phyloP scores from a whole-genome alignment of 2,797 vertebrate genomes.

The Darevskia mixta region DNA sequence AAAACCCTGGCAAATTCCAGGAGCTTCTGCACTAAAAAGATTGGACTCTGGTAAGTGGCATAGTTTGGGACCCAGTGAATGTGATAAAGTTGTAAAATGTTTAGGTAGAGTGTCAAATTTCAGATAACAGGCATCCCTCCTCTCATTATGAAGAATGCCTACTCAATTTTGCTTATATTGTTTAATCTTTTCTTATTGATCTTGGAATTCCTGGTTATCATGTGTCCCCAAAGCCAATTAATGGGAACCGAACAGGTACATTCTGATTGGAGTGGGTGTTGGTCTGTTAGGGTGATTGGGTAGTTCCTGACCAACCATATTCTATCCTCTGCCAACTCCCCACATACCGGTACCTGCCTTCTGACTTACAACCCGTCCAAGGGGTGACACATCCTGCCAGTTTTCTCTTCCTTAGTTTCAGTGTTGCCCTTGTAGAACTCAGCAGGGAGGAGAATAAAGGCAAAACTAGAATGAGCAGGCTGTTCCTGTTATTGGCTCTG shows the following conservation, averaged over 20 bases:
- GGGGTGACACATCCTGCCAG: no score
- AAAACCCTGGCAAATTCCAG: background rate
- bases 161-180: background rate
- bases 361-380: no score
- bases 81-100: background rate
- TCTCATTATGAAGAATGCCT: no score
- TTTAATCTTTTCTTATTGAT: background rate
- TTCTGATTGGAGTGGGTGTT: background rate
- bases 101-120: background rate
- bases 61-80: background rate
- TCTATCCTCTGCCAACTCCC: no score
- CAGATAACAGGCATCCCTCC: background rate
- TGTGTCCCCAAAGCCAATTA: background rate
- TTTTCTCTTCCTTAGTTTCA: no score
- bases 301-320: no score
- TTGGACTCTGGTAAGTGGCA: background rate
- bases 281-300: no score
- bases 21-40: background rate
- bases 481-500: no score
- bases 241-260: background rate
- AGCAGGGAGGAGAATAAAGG: no score
- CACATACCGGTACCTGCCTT: no score
- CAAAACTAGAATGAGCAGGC: no score
- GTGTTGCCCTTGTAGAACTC: no score
- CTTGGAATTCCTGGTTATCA: background rate